phyloP scores from a whole-genome alignment of 2,113 vertebrate genomes.

The Syrrhaptes paradoxus region DNA sequence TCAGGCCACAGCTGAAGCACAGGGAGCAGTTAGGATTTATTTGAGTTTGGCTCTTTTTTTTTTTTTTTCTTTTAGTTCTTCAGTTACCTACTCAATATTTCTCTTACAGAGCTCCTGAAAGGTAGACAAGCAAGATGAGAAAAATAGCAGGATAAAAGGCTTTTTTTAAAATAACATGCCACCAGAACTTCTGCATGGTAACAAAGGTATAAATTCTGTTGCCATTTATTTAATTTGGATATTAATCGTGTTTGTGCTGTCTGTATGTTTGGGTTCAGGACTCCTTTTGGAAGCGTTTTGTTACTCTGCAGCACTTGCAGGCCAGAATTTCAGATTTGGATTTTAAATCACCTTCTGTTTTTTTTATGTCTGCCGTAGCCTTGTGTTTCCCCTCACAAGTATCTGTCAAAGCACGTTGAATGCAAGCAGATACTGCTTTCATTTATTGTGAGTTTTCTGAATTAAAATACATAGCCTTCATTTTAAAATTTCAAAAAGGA shows the following conservation, averaged over 20 bases:
- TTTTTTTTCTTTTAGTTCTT: background rate
- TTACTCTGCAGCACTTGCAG: background rate
- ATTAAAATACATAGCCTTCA: background rate
- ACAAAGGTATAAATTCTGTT: conserved; percentile 7
- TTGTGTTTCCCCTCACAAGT: background rate
- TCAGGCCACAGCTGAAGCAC: background rate
- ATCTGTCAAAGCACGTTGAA: background rate
- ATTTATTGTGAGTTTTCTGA: background rate
- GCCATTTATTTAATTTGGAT: background rate
- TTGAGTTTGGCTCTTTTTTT: background rate
- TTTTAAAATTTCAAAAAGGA: background rate
- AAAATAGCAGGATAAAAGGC: background rate
- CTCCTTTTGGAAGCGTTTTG: background rate
- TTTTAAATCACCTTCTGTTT: background rate
- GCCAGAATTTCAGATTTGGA: background rate
- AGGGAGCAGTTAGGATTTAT: background rate
- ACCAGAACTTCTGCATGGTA: conserved; percentile 16
- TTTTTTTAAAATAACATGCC: conserved; percentile 19
- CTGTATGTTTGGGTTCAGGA: background rate
- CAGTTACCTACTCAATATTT: background rate
- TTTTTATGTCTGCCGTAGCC: background rate
- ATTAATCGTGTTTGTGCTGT: background rate
- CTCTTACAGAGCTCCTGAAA: conserved; percentile 41
- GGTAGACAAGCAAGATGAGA: background rate
- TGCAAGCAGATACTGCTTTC: background rate